A percentile compares a stretch with the other conserved stretches of the same genome.
phyloP scores from a whole-genome alignment of 2,888 invertebrate genomes.

The Leptinotarsa juncta region DNA sequence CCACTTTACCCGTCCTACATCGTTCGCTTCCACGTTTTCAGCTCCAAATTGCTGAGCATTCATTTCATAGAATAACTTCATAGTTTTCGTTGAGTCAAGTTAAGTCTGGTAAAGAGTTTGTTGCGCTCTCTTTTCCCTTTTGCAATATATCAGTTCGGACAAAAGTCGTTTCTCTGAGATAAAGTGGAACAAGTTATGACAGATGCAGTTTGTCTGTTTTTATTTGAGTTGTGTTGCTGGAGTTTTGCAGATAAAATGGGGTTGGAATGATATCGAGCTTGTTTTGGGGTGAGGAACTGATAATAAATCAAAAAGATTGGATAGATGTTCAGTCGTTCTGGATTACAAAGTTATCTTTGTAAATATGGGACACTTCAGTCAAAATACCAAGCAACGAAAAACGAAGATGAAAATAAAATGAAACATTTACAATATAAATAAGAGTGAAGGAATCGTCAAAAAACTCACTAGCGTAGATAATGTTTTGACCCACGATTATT shows the following conservation, averaged over 20 bases:
- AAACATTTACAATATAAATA: too few species aligned
- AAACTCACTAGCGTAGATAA: too few species aligned
- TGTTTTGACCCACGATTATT: too few species aligned
- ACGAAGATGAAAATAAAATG: too few species aligned
- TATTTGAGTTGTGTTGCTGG: background rate
- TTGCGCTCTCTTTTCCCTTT: conserved; percentile 4
- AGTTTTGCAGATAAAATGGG: background rate
- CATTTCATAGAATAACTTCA: conserved; percentile 17
- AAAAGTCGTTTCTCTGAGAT: conserved; percentile 1
- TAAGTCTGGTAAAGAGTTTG: conserved; percentile 15
- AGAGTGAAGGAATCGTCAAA: too few species aligned
- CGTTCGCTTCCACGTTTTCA: conserved; percentile 13
- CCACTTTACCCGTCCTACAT: conserved; percentile 16
- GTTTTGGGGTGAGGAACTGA: background rate
- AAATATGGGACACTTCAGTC: too few species aligned
- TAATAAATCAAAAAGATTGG: background rate
- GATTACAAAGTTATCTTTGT: too few species aligned
- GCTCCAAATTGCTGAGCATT: conserved; percentile 14
- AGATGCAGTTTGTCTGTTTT: conserved; percentile 4
- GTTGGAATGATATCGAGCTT: background rate
- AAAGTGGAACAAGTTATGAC: conserved; percentile 16
- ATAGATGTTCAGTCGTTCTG: too few species aligned
- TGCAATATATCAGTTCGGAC: conserved; percentile 11
- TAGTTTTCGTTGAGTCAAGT: conserved; percentile 16
- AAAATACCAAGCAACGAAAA: too few species aligned